Evolutionary conservation across 1,140 invertebrate genomes (phyloP).

Genomic region (Manduca sexta): DNA sequence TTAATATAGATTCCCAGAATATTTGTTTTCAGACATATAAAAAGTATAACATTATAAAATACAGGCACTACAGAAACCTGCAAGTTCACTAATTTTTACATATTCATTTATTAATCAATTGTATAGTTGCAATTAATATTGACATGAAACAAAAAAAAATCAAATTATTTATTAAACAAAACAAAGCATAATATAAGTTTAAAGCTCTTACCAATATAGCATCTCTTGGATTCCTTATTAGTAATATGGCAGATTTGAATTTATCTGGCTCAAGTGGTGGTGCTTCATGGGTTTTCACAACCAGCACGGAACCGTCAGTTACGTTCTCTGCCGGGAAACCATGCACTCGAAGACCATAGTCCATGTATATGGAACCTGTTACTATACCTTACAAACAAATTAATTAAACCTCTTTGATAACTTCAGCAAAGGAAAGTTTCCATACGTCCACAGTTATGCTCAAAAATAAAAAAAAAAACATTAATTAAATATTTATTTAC

Average conservation of each 20-base stretch:
- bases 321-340: constrained; percentile 87
- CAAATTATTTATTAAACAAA: too few species aligned
- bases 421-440: too few species aligned
- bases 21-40: too few species aligned
- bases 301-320: constrained; percentile 81
- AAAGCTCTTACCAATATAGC: constrained; percentile 75
- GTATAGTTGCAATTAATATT: too few species aligned
- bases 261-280: constrained; percentile 74
- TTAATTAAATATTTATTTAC: constrained; percentile 48
- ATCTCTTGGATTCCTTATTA: constrained; percentile 81
- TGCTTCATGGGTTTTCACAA: constrained; percentile 88
- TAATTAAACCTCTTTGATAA: background rate
- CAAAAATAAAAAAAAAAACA: background rate
- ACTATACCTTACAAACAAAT: constrained; percentile 73
- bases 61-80: too few species aligned
- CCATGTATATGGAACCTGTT: constrained; percentile 86
- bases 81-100: too few species aligned
- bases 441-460: background rate
- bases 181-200: too few species aligned
- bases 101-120: too few species aligned
- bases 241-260: constrained; percentile 79
- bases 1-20: too few species aligned
- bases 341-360: constrained; percentile 81
- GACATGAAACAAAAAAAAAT: too few species aligned
- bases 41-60: too few species aligned